Evolutionary conservation across 2,797 vertebrate species (phyloP).

Genomic region (Selene dorsalis): DNA sequence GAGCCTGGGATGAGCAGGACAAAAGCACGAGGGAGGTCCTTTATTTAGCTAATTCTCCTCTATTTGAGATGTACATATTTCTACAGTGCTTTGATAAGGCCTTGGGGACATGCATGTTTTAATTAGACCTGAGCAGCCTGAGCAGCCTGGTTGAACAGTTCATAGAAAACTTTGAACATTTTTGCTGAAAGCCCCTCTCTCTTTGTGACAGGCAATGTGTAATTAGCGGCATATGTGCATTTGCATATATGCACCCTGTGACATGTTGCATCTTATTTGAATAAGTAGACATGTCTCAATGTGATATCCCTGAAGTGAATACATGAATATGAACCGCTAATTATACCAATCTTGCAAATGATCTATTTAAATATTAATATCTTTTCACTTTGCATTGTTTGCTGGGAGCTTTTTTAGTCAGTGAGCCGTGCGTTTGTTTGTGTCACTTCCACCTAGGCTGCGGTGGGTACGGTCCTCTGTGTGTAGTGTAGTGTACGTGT

Average conservation of each 20-base stretch:
- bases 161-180: conserved; percentile 81
- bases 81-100: conserved; percentile 79
- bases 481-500: conserved; percentile 43
- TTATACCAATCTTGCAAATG: conserved; percentile 87
- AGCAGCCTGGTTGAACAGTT: conserved; percentile 79
- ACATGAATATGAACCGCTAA: conserved; percentile 86
- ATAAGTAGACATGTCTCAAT: conserved; percentile 83
- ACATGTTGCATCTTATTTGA: conserved; percentile 84
- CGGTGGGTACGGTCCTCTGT: conserved; percentile 68
- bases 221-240: conserved; percentile 84
- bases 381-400: conserved; percentile 82
- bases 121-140: conserved; percentile 80
- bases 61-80: conserved; percentile 84
- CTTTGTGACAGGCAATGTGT: conserved; percentile 81
- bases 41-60: conserved; percentile 81
- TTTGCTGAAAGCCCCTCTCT: conserved; percentile 72
- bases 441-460: conserved; percentile 76
- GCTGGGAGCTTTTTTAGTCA: conserved; percentile 77
- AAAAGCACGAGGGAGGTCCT: conserved; percentile 78
- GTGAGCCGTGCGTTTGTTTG: conserved; percentile 75
- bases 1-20: conserved; percentile 68
- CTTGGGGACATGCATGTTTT: conserved; percentile 79
- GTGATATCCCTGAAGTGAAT: conserved; percentile 85
- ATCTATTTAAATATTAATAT: conserved; percentile 87
- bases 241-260: conserved; percentile 82